Evolutionary conservation across 1,140 invertebrate genomes (phyloP).

Genomic region (Apis laboriosa): DNA sequence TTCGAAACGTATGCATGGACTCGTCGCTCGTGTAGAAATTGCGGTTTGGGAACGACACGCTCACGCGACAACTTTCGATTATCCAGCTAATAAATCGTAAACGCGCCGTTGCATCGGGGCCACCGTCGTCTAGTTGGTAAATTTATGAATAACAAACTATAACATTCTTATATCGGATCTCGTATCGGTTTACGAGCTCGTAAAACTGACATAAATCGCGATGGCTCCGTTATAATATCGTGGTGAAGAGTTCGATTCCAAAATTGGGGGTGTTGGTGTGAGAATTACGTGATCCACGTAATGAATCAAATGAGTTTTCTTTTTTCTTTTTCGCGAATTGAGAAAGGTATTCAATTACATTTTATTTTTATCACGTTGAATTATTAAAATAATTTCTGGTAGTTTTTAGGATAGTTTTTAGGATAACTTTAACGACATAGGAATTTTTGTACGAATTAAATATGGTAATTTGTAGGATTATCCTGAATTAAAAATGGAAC

Average conservation of each 20-base stretch:
- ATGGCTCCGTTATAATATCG: conserved; percentile 69
- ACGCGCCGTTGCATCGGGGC: conserved; percentile 24
- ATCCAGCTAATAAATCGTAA: conserved; percentile 44
- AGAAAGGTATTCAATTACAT: not conserved
- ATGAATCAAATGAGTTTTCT: no score
- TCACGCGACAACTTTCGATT: conserved; percentile 49
- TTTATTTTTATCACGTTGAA: not conserved
- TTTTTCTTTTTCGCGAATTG: not conserved
- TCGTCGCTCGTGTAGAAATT: conserved; percentile 3
- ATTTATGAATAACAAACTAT: conserved; percentile 75
- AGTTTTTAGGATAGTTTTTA: no score
- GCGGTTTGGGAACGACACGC: not conserved
- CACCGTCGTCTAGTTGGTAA: conserved; percentile 33
- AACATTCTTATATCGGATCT: conserved; percentile 75
- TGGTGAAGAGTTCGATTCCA: conserved; percentile 5
- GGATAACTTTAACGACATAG: no score
- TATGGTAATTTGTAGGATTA: not conserved
- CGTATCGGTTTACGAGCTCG: conserved; percentile 72
- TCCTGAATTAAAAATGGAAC: not conserved
- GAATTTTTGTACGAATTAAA: not conserved
- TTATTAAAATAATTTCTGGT: no score
- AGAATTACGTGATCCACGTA: no score
- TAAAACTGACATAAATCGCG: conserved; percentile 66
- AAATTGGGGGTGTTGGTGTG: not conserved
- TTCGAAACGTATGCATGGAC: conserved; percentile 25